phyloP scores from a whole-genome alignment of 2,113 vertebrate species.

The Percina caprodes region DNA sequence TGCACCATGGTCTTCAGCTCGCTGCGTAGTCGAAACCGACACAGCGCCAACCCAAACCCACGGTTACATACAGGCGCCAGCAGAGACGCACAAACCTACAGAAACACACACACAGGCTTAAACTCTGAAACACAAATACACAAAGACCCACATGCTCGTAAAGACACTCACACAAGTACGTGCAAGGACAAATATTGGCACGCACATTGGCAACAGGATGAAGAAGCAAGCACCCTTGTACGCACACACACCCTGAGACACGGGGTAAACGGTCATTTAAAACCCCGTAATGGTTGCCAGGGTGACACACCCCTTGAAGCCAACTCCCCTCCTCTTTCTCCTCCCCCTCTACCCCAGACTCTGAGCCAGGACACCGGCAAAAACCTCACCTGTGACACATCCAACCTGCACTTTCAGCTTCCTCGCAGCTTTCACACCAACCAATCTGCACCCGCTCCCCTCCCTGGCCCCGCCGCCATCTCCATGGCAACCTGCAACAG shows the following conservation, averaged over 20 bases:
- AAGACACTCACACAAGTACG: background rate
- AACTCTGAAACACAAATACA: conserved; percentile 82
- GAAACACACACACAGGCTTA: background rate
- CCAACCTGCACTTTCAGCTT: background rate
- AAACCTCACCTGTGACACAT: background rate
- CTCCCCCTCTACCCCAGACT: background rate
- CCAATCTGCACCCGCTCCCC: background rate
- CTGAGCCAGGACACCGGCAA: background rate
- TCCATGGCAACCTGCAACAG: background rate
- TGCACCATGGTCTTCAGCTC: conserved; percentile 98
- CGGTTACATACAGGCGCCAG: conserved; percentile 77
- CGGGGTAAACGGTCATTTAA: background rate
- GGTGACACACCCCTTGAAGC: rapidly evolving
- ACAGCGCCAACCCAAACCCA: conserved; percentile 96
- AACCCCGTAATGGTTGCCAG: background rate
- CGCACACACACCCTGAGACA: background rate
- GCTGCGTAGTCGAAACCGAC: conserved; percentile 94
- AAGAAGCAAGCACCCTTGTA: background rate
- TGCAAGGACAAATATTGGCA: background rate
- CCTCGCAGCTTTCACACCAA: background rate
- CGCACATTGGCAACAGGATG: background rate
- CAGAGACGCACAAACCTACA: conserved; percentile 17
- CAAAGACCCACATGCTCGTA: background rate
- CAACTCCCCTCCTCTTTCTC: conserved; percentile 2
- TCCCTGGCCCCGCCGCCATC: background rate